Evolutionary conservation across 2,113 vertebrate species (phyloP).

Genomic region (Dicerorhinus sumatrensis): DNA sequence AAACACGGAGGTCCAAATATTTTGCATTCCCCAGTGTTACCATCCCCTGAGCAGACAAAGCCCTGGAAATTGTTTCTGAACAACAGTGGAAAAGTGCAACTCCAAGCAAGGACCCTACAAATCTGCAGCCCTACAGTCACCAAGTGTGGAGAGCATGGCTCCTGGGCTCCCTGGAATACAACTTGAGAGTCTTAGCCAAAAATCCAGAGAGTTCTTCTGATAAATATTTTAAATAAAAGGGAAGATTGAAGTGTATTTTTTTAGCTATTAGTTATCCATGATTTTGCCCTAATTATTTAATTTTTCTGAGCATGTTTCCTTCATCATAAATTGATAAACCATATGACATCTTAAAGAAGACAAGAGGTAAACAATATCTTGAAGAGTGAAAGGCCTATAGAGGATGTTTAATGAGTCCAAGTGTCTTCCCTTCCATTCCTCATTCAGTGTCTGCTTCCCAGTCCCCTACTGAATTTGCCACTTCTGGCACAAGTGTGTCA

Average conservation of each 20-base stretch:
- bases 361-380: rapidly evolving
- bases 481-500: rapidly evolving
- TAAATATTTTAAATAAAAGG: no score
- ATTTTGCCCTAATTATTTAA: background rate
- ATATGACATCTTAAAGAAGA: background rate
- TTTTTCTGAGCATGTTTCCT: background rate
- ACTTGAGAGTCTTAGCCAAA: background rate
- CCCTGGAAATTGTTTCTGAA: slow-evolving; percentile 46
- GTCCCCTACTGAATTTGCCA: rapidly evolving
- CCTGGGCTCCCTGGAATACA: no score
- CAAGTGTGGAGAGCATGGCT: no score
- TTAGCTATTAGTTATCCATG: rapidly evolving
- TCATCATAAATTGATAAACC: background rate
- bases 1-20: slow-evolving; percentile 71
- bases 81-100: background rate
- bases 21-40: slow-evolving; percentile 66
- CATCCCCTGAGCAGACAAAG: slow-evolving; percentile 50
- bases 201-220: background rate
- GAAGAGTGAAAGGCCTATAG: background rate
- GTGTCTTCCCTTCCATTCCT: rapidly evolving
- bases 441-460: background rate
- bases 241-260: rapidly evolving
- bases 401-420: rapidly evolving
- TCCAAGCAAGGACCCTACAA: background rate
- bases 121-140: rapidly evolving